Evolutionary conservation across 2,888 invertebrate species (phyloP), one percentile per base, ranked within the genome.

Genomic region (Stomorhina lunata): DNA sequence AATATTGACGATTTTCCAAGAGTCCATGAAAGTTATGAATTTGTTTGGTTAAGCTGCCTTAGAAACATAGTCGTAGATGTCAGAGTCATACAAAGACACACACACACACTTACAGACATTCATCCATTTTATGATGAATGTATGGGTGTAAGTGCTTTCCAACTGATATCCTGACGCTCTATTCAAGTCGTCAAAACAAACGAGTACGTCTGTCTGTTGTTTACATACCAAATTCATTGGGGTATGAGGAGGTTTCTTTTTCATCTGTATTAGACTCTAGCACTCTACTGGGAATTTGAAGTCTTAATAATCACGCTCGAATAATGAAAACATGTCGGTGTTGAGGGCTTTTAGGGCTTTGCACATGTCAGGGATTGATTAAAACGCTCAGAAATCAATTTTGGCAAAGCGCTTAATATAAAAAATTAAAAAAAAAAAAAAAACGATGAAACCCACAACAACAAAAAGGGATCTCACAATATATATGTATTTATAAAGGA

Each of bases 281-380:
- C 75, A 78, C 75, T 85, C 84, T 40, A 65, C 40, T 61, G 84
- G 83, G 83, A 85, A 81, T 84, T 80, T 59, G 66, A 78, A 78
- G 81, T 84, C 84, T 82, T 83, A 85, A 85, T 85, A 85, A 85
- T 85, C 84, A 84, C 84, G 83, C 85, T 81, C 78, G 80, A 53
- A 73, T 75, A 82, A 82, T 82, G 66, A 81, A 81, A 81, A 81
- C 73, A 81, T 81, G 68, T 75, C 81, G 81, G 78, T 73, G 73
- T 78, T 73, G 69, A 81, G 78, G 81, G 73, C 78, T 78, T 81
- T 72, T 50, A 68, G 63, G 65, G 63, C 65, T 68, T 72, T 82
- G 83, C 85, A 87, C 88, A 89, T 89, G 88, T 87, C 89, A 87
- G 89, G 86, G 86, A 88, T 89, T 89, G 87, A 89, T 89, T 89